Evolutionary conservation across 1,140 invertebrate species (phyloP).

Genomic region (Archivesica marissinica): DNA sequence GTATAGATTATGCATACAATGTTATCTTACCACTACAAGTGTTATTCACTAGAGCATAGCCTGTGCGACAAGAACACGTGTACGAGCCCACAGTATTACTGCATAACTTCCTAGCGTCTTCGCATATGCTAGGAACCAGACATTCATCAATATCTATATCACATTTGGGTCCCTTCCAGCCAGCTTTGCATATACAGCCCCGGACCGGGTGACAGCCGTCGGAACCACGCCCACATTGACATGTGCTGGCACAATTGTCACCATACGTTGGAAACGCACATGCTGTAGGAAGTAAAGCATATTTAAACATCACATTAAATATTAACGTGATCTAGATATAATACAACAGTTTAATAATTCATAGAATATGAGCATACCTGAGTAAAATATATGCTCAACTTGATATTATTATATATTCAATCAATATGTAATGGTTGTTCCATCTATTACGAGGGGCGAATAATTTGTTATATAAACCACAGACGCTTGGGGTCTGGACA

Average conservation of each 20-base stretch:
- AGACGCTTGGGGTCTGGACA: too few species aligned
- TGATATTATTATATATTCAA: neutral
- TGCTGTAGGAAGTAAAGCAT: slow-evolving; percentile 16
- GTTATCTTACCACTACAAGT: slow-evolving; percentile 23
- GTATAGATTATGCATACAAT: too few species aligned
- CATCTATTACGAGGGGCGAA: too few species aligned
- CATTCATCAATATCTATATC: slow-evolving; percentile 38
- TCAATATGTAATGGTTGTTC: too few species aligned
- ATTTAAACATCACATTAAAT: too few species aligned
- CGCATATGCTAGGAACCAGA: neutral
- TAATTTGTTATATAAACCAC: too few species aligned
- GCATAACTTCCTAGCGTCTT: slow-evolving; percentile 15
- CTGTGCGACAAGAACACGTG: neutral
- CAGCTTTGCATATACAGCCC: slow-evolving; percentile 2
- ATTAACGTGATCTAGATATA: neutral
- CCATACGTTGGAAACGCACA: slow-evolving; percentile 14
- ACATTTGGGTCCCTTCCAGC: slow-evolving; percentile 21
- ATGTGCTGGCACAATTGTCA: slow-evolving; percentile 6
- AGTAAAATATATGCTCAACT: neutral
- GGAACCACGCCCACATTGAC: slow-evolving; percentile 2
- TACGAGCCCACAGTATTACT: slow-evolving; percentile 2
- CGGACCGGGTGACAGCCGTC: neutral
- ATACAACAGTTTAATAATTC: neutral
- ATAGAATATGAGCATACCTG: neutral
- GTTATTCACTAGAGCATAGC: neutral